Evolutionary conservation across 2,797 vertebrate genomes (phyloP).

Genomic region (Serranus cabrilla): DNA sequence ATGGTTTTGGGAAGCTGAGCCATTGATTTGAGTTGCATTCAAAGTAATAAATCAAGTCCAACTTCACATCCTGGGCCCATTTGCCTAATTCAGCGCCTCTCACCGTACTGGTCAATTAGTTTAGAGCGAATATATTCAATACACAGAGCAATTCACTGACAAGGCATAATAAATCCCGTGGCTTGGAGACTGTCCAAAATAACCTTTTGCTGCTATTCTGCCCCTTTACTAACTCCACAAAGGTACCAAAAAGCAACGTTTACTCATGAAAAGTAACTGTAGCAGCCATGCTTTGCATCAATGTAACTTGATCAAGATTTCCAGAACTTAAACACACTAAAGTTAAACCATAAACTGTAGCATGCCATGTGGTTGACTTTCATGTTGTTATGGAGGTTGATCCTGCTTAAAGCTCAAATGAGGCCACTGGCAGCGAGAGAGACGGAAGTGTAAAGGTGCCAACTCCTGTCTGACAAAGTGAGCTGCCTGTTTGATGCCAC

Average conservation of each 20-base stretch:
- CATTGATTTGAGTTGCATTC: conserved; percentile 90
- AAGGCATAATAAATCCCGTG: conserved; percentile 85
- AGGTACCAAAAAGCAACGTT: conserved; percentile 45
- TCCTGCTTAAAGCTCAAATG: conserved; percentile 59
- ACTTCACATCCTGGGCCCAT: conserved; percentile 87
- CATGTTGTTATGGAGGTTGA: conserved; percentile 61
- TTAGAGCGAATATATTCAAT: conserved; percentile 89
- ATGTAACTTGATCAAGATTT: conserved; percentile 1
- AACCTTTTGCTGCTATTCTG: conserved; percentile 73
- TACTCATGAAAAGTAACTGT: conserved; percentile 34
- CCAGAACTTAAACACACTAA: conserved; percentile 19
- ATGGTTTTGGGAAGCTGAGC: conserved; percentile 83
- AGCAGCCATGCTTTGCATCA: conserved; percentile 35
- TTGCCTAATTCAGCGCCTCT: conserved; percentile 88
- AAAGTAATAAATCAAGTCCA: conserved; percentile 92
- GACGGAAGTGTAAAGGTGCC: conserved; percentile 64
- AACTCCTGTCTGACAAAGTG: conserved; percentile 69
- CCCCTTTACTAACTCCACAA: conserved; percentile 57
- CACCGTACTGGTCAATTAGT: conserved; percentile 89
- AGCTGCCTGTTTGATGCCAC: conserved; percentile 53
- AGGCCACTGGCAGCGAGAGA: conserved; percentile 61
- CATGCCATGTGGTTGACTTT: conserved; percentile 44
- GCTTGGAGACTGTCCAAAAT: conserved; percentile 80
- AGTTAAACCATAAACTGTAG: conserved; percentile 49
- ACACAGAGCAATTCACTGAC: conserved; percentile 85